Evolutionary conservation across 2,888 invertebrate species (phyloP).

Genomic region (Epinotia demarniana): DNA sequence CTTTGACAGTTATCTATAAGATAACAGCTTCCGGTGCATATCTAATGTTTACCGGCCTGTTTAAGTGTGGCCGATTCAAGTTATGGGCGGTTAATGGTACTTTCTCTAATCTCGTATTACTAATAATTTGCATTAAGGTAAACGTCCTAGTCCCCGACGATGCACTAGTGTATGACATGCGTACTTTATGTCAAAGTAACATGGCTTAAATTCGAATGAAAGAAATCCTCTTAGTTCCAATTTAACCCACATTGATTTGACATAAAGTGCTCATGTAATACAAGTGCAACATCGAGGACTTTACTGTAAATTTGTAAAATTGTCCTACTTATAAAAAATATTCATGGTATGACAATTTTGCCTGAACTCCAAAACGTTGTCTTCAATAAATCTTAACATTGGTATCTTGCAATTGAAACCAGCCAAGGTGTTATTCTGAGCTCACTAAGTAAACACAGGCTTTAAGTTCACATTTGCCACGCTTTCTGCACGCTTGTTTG

Average conservation of each 20-base stretch:
- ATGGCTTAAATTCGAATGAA: too few species aligned
- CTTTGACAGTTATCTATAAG: too few species aligned
- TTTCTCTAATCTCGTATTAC: background rate
- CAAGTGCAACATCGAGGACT: background rate
- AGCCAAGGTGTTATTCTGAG: conserved; percentile 13
- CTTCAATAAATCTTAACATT: background rate
- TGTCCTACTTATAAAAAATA: background rate
- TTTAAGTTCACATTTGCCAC: conserved; percentile 62
- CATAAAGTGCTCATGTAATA: too few species aligned
- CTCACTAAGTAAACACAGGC: conserved; percentile 51
- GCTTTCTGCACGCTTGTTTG: conserved; percentile 67
- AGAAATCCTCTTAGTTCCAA: too few species aligned
- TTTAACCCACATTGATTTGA: too few species aligned
- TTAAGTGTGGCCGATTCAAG: too few species aligned
- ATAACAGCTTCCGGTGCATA: too few species aligned
- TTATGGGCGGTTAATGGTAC: background rate
- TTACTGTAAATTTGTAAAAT: background rate
- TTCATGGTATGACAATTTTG: background rate
- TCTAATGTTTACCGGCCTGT: too few species aligned
- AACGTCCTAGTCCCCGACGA: too few species aligned
- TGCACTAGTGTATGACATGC: too few species aligned
- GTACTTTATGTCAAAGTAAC: too few species aligned
- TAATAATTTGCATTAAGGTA: too few species aligned
- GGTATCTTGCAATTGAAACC: background rate
- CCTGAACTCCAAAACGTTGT: background rate